Percentiles rank a stretch among this genome's conserved stretches.
phyloP scores from a whole-genome alignment of 2,797 vertebrate genomes.

The Melanotaenia maccullochi region DNA sequence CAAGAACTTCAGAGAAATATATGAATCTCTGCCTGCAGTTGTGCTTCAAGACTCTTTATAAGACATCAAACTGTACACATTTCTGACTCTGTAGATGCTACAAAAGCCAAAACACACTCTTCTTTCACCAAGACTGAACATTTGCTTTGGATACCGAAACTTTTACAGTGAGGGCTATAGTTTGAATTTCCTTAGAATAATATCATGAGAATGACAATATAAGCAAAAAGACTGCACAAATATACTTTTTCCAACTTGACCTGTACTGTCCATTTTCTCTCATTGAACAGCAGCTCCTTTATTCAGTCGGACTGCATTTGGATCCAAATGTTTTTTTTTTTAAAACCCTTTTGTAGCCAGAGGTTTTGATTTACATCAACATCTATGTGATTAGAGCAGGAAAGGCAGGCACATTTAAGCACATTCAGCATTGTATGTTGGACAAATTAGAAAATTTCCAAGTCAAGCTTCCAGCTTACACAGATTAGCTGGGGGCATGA shows the following conservation, averaged over 20 bases:
- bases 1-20: constrained; percentile 20
- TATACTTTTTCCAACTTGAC: background rate
- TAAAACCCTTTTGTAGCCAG: background rate
- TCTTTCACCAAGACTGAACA: constrained; percentile 1
- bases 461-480: background rate
- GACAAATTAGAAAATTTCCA: background rate
- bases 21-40: constrained; percentile 17
- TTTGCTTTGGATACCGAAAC: background rate
- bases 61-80: constrained; percentile 18
- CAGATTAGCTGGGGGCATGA: background rate
- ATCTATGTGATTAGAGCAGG: background rate
- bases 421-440: background rate
- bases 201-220: too few relatives aligned
- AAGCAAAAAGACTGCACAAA: constrained; percentile 9
- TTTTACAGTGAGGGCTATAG: constrained; percentile 15
- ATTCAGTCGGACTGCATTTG: constrained; percentile 2
- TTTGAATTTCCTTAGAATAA: constrained; percentile 3
- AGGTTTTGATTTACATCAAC: constrained; percentile 1
- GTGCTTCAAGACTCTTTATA: background rate
- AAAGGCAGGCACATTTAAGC: background rate
- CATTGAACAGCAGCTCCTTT: background rate
- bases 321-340: background rate
- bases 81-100: constrained; percentile 11
- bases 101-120: constrained; percentile 5
- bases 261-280: background rate